Percentiles rank a stretch among this genome's conserved stretches.
Conservation (phyloP, 2,888 invertebrate genomes). For the Elgonia sp. region DNA sequence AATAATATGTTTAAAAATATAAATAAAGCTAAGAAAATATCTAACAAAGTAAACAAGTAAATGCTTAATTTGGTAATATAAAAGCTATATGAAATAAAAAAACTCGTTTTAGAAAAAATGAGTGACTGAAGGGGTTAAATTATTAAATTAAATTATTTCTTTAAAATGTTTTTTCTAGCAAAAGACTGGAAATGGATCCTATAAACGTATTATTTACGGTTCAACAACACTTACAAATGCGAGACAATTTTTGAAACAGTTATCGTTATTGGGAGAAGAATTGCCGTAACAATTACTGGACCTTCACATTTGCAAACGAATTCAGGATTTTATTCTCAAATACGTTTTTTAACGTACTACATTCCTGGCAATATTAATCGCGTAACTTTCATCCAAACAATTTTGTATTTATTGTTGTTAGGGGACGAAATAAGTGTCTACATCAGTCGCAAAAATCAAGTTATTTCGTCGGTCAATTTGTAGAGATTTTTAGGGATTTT, state of each 20-base stretch:
- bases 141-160: not conserved
- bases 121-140: too few species aligned
- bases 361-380: slow-evolving; percentile 60
- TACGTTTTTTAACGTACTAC: slow-evolving; percentile 61
- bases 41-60: too few species aligned
- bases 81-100: too few species aligned
- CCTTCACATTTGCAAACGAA: slow-evolving; percentile 62
- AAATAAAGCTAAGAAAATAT: too few species aligned
- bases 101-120: too few species aligned
- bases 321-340: slow-evolving; percentile 66
- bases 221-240: slow-evolving; percentile 98
- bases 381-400: slow-evolving; percentile 7
- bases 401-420: slow-evolving; percentile 51
- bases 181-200: slow-evolving; percentile 91
- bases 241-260: slow-evolving; percentile 96
- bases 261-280: slow-evolving; percentile 93
- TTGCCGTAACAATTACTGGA: slow-evolving; percentile 86
- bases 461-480: not conserved
- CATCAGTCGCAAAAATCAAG: too few species aligned
- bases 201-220: slow-evolving; percentile 96
- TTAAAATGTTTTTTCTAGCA: slow-evolving; percentile 88
- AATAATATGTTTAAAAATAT: too few species aligned
- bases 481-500: not conserved
- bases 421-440: too few species aligned
- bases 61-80: too few species aligned